Conservation (phyloP, 92 coral and sea anemone species). For the Blastomussa wellsi region DNA sequence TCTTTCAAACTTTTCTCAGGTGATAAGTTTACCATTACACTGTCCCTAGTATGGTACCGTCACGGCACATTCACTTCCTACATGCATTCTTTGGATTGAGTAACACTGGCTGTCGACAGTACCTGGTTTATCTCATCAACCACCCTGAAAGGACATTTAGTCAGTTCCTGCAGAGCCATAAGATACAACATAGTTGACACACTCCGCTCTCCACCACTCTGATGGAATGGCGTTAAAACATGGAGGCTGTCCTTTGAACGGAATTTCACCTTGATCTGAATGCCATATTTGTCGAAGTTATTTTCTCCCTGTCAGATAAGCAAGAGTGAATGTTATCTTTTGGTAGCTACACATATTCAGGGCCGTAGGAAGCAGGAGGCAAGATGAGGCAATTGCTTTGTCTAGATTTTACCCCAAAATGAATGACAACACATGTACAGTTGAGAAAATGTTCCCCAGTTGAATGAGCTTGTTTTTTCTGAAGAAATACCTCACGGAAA, state of each 20-base stretch:
- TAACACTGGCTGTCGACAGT: neutral
- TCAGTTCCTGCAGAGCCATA: conserved; percentile 95
- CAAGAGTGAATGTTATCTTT: neutral
- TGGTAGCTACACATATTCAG: too few species aligned
- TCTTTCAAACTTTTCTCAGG: too few species aligned
- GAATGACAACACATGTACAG: too few species aligned
- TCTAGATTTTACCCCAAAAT: too few species aligned
- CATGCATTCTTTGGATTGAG: neutral
- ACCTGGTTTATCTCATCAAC: conserved; percentile 99
- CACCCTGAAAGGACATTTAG: conserved; percentile 93
- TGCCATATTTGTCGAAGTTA: conserved; percentile 92
- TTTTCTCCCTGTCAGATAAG: conserved; percentile 65
- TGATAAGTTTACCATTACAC: too few species aligned
- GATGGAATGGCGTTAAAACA: conserved; percentile 93
- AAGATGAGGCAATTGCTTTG: too few species aligned
- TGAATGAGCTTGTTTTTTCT: too few species aligned
- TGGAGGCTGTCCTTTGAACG: conserved; percentile 95
- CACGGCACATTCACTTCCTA: too few species aligned
- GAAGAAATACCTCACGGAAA: too few species aligned
- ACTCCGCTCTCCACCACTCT: conserved; percentile 98
- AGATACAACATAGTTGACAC: conserved; percentile 94
- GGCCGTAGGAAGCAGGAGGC: too few species aligned
- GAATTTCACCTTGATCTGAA: conserved; percentile 96
- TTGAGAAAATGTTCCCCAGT: too few species aligned
- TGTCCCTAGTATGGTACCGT: too few species aligned